Base-by-base conservation (phyloP, 2,113 vertebrate species). In the Synodontis membranacea region DNA sequence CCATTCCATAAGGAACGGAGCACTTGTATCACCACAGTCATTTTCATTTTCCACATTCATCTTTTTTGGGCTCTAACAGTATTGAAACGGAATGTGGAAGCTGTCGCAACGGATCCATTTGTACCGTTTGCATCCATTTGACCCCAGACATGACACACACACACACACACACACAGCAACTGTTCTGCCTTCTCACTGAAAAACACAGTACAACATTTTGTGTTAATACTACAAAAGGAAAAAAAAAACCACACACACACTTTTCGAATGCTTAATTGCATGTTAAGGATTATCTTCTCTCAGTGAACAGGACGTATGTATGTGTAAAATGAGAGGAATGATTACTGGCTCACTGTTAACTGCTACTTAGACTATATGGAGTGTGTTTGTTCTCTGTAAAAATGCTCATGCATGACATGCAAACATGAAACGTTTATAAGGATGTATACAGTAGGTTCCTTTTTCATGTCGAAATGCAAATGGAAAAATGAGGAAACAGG, bases 381-480 rank as follows among this genome's bases (percentile, higher is more conserved):
- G n/a, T 14, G n/a, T 6, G n/a, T 31, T 4, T 31, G 4, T 72
- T 42, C 21, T 75, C 25, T 14, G 1, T 10, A 11, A 46, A 44
- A 25, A 75, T 14, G 9, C 23, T n/a, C 72, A 15, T 15, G 39
- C 72, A 48, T 75, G 72, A n/a, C 11, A 42, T 75, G 25, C 42
- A 15, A 75, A 48, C 7, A 25, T n/a, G 2, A 46, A 74, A 46
- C 39, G 12, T 74, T 44, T 28, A 42, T 14, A 10, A 44, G 70
- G 10, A 74, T 9, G n/a, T n/a, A n/a, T n/a, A n/a, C 9, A 12
- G 2, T 28, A 74, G 39, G 70, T 39, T 68, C 66, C 31, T 9
- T 34, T 68, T 74, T 74, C 39, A 74, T 74, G 25, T 44, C 10
- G 39, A 74, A 74, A 74, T 74, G 39, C 70, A 74, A 74, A 74